Evolutionary conservation across 2,797 vertebrate species (phyloP), one percentile per base, ranked within the genome.

Genomic region (Orestias chungarensis): DNA sequence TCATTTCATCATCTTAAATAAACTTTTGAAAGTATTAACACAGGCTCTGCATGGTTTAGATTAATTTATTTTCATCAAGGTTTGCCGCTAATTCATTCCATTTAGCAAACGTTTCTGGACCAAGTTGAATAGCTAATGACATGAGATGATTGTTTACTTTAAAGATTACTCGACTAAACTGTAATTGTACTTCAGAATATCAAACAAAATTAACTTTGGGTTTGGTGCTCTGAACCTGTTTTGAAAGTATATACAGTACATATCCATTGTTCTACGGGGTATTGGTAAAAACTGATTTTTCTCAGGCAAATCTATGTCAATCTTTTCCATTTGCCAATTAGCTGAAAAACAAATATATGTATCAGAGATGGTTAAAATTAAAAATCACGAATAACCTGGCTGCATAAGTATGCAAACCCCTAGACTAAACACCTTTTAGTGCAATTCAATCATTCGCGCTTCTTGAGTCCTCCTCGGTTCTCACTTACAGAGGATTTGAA

Each of bases 1-100:
- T 61, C 50, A 75, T 76, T 73, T 62, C 64, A 79, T 66, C 59
- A 4, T 65, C 64, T 7, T 5, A 23, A 46, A 66, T 46, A 66
- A 46, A 44, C n/a, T 33, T 14, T 23, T 14, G 29, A 47, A 46
- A 29, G 15, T 10, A 46, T 47, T 3, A 18, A 46, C 33, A 27
- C 20, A 66, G 23, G 27, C 6, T 66, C 43, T 66, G 43, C 43
- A 20, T 44, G 42, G 64, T 18, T 31, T 12, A 12, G 25, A 65
- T 1, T 12, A 6, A 17, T 46, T 65, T 65, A 23, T 20, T 44
- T 27, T 46, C 3, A 12, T 11, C 64, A 23, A 23, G 10, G 31
- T 59, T 38, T 35, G 9, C 17, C 29, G 64, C 25, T 65, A 2
- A 65, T 2, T 59, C 20, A 1, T 59, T 59, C 31, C 18, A 33